Evolutionary conservation across 2,113 vertebrate genomes (phyloP).

Genomic region (Phrynosoma platyrhinos): DNA sequence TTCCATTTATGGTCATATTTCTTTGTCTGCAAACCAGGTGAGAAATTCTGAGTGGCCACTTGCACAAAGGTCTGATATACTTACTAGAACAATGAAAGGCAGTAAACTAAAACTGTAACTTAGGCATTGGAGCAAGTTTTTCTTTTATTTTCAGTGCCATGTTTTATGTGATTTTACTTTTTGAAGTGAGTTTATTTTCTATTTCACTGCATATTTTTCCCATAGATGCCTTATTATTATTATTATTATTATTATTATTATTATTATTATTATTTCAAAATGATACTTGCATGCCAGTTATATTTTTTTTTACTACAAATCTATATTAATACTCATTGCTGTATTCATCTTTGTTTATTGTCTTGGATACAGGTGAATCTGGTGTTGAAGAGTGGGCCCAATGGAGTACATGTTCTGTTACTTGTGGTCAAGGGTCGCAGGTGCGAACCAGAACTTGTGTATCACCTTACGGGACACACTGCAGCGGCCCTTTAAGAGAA

Average conservation of each 20-base stretch:
- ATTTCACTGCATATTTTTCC: conserved; percentile 61
- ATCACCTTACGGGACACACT: conserved; percentile 99
- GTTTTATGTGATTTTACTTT: background rate
- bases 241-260: conserved; percentile 28
- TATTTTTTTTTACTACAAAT: conserved; percentile 26
- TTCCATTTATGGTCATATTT: background rate
- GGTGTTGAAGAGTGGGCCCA: conserved; percentile 99
- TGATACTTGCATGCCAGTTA: conserved; percentile 49
- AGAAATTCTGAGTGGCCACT: background rate
- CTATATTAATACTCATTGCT: conserved; percentile 67
- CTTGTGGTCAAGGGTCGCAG: conserved; percentile 99
- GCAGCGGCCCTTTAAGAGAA: conserved; percentile 99
- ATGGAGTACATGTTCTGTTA: conserved; percentile 99
- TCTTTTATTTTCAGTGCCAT: conserved; percentile 33
- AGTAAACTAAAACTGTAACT: conserved; percentile 41
- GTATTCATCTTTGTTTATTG: conserved; percentile 84
- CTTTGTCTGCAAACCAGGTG: background rate
- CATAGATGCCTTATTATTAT: conserved; percentile 60
- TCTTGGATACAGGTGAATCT: conserved; percentile 99
- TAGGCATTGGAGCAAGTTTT: conserved; percentile 6
- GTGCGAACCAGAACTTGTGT: conserved; percentile 99
- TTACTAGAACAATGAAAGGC: conserved; percentile 49
- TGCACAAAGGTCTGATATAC: background rate
- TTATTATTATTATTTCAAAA: conserved; percentile 40
- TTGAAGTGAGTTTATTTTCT: conserved; percentile 60